Percentiles rank a stretch among this genome's conserved stretches.
Evolutionary conservation across 2,797 vertebrate species (phyloP).

Genomic region (Morus bassanus): DNA sequence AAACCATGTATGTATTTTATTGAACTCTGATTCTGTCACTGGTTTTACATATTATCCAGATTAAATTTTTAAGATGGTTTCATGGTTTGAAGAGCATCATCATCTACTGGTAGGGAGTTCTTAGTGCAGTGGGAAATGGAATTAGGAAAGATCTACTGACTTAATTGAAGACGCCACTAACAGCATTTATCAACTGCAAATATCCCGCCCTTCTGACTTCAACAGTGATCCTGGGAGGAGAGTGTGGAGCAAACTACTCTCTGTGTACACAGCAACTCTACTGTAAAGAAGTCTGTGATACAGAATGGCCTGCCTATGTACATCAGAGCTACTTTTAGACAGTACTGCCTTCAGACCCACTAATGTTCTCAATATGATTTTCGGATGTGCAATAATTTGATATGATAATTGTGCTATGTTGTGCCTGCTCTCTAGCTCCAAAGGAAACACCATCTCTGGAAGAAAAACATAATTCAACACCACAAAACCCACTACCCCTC

Average conservation of each 20-base stretch:
- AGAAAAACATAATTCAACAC: not conserved
- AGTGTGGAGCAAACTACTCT: not conserved
- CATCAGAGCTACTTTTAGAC: not conserved
- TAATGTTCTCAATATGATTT: not conserved
- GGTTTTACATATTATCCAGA: slow-evolving; percentile 14
- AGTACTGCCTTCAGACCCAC: not conserved
- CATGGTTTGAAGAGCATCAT: slow-evolving; percentile 23
- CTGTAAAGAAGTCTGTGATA: not conserved
- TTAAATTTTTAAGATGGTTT: slow-evolving; percentile 8
- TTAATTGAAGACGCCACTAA: slow-evolving; percentile 21
- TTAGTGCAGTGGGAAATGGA: slow-evolving; percentile 2
- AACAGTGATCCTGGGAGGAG: not conserved
- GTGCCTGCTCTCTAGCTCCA: not conserved
- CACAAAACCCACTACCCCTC: not conserved
- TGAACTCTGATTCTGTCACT: slow-evolving; percentile 26
- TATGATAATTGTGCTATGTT: not conserved
- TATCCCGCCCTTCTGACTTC: not conserved
- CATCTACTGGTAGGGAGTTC: slow-evolving; percentile 11
- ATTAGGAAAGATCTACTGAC: slow-evolving; percentile 34
- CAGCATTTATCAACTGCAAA: not conserved
- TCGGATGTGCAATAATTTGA: not conserved
- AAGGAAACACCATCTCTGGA: not conserved
- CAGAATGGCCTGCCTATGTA: not conserved
- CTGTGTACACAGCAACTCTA: not conserved
- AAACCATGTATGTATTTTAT: not conserved